Evolutionary conservation across 2,888 invertebrate species (phyloP), one percentile per base, ranked within the genome.

Genomic region (Eubasilissa splendida): DNA sequence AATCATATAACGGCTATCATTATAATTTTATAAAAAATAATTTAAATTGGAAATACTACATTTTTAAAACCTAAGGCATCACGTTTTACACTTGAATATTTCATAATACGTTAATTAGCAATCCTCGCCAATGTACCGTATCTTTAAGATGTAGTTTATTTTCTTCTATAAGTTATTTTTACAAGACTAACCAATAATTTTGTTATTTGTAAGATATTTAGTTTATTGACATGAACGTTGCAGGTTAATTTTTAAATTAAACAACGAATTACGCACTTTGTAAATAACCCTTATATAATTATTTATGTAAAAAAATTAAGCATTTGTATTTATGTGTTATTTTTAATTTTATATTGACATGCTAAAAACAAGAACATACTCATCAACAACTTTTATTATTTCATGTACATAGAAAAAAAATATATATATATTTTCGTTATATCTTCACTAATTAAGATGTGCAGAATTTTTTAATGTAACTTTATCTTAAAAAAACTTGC

Each of bases 271-370:
- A 66, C 71, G 82, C 79, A 79, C 82, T 66, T 58, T 82, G 82
- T 82, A 82, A 82, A 82, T 82, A 82, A 82, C 82, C 79, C 68
- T 74, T 79, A 63, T 85, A 85, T 85, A 84, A 85, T 86, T 85
- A 85, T 84, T 85, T 85, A 85, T 84, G 86, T 86, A 86, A 87
- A 87, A 87, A 68, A 71, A 86, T 85, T 85, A 84, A 79, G 79
- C 65, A 81, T 60, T 14, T 70, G n/a, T 53, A 70, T 70, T 70
- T 54, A 70, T 53, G 22, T 54, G 53, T 70, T 68, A 71, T 66
- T 60, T 76, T 80, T 80, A 50, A 10, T 14, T 7, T 14, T 14
- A 59, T 63, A 33, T 63, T 4, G 42, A 63, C 11, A 63, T 63
- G 63, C n/a, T 63, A 12, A 33, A 63, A 63, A 22, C 31, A 63